These are phyloP conservation scores for Pristionchus entomophagus DNA, from an alignment of 2,888 invertebrate species.

Conservation along the genomic window DNA sequence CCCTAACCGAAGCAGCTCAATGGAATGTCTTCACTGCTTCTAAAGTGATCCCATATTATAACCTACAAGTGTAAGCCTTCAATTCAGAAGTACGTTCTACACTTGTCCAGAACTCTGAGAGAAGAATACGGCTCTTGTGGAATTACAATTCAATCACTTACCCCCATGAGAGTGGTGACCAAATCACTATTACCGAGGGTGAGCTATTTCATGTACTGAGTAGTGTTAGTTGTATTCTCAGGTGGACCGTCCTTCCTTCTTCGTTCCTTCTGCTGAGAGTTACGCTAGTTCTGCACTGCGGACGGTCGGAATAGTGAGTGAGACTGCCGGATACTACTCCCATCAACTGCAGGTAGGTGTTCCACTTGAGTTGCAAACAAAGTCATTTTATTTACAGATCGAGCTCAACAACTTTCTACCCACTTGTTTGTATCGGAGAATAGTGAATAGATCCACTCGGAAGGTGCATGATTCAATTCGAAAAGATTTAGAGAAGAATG, in stretches of 20 bases:
- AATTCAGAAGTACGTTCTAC: background rate
- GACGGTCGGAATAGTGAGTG: conserved; percentile 64
- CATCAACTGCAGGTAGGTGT: conserved; percentile 68
- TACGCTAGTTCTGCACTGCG: conserved; percentile 66
- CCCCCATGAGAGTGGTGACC: background rate
- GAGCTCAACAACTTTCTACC: background rate
- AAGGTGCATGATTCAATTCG: background rate
- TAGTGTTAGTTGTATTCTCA: background rate
- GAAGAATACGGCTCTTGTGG: background rate
- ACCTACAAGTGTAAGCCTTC: background rate
- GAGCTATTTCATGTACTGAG: too few species aligned
- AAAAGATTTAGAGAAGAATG: background rate
- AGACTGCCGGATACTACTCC: conserved; percentile 70
- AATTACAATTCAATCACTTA: background rate
- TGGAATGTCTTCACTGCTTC: conserved; percentile 85
- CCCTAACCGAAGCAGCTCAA: conserved; percentile 83
- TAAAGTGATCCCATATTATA: background rate
- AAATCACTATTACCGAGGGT: background rate
- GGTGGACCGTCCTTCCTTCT: background rate
- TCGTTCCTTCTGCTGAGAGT: background rate
- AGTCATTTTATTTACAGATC: too few species aligned
- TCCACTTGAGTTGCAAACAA: too few species aligned
- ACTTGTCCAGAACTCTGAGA: background rate
- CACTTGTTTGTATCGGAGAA: background rate
- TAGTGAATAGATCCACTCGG: background rate